Percentiles rank a stretch among this genome's conserved stretches.
These are phyloP conservation scores for Myanophis thanlyinensis DNA, from an alignment of 2,113 vertebrate species.

Conservation along the genomic window DNA sequence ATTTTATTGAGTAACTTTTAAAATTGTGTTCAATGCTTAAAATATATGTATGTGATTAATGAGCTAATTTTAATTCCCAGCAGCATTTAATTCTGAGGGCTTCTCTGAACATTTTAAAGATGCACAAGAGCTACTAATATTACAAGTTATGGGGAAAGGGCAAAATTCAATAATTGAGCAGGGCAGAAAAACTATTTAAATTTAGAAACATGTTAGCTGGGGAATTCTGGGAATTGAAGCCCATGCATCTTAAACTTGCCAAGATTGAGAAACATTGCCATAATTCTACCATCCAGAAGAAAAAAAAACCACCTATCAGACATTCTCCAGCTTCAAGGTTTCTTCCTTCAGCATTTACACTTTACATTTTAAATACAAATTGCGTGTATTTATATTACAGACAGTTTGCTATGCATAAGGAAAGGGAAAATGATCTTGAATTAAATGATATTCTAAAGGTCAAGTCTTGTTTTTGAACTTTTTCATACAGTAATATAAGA, in stretches of 20 bases:
- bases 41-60: neutral
- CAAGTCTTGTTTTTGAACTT: too few species aligned
- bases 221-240: neutral
- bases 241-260: neutral
- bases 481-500: neutral
- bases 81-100: neutral
- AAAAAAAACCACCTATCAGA: neutral
- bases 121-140: neutral
- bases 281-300: conserved; percentile 21
- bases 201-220: neutral
- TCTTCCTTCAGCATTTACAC: neutral
- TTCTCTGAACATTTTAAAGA: neutral
- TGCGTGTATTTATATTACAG: neutral
- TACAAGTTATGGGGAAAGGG: too few species aligned
- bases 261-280: neutral
- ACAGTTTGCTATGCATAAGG: too few species aligned
- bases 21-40: neutral
- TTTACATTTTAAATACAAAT: conserved; percentile 10
- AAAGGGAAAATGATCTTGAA: too few species aligned
- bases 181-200: neutral
- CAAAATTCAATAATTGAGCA: neutral
- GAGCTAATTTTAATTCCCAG: neutral
- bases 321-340: conserved; percentile 24
- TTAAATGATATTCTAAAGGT: too few species aligned
- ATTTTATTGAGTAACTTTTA: neutral